phyloP scores from a whole-genome alignment of 2,888 invertebrate species.

The Metopia argyrocephala region DNA sequence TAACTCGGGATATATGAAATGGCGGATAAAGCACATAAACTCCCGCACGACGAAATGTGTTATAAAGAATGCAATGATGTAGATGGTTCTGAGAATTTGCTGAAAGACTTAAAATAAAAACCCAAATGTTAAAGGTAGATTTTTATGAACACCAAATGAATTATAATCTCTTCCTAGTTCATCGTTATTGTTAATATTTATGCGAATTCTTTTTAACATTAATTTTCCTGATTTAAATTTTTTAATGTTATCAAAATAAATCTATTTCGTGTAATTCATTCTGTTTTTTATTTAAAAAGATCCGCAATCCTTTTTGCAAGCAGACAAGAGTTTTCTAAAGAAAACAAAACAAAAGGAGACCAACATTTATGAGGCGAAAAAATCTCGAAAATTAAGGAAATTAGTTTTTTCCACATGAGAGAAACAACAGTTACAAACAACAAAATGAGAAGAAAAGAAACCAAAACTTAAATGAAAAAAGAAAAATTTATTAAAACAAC shows the following conservation, averaged over 20 bases:
- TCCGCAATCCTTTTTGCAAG: too few relatives aligned
- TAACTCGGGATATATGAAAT: too few relatives aligned
- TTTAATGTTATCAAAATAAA: background rate
- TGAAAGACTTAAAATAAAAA: too few relatives aligned
- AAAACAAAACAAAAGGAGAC: slow-evolving; percentile 25
- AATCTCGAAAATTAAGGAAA: slow-evolving; percentile 66
- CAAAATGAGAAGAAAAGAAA: background rate
- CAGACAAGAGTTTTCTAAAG: too few relatives aligned
- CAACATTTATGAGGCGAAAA: slow-evolving; percentile 47
- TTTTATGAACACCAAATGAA: too few relatives aligned
- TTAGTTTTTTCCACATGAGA: slow-evolving; percentile 70
- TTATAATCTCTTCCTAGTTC: background rate
- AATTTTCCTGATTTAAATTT: background rate
- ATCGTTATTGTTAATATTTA: background rate
- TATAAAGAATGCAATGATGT: too few relatives aligned
- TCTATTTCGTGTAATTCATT: background rate
- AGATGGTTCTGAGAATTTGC: too few relatives aligned
- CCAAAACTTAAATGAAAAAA: slow-evolving; percentile 37
- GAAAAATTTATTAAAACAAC: slow-evolving; percentile 50
- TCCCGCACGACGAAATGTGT: too few relatives aligned
- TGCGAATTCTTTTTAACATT: background rate
- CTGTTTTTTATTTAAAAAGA: background rate
- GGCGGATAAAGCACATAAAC: too few relatives aligned
- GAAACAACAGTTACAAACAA: slow-evolving; percentile 31
- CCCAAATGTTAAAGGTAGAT: too few relatives aligned